These are phyloP conservation scores for Troides oblongomaculatus DNA, from an alignment of 2,888 invertebrate genomes.

Conservation along the genomic window DNA sequence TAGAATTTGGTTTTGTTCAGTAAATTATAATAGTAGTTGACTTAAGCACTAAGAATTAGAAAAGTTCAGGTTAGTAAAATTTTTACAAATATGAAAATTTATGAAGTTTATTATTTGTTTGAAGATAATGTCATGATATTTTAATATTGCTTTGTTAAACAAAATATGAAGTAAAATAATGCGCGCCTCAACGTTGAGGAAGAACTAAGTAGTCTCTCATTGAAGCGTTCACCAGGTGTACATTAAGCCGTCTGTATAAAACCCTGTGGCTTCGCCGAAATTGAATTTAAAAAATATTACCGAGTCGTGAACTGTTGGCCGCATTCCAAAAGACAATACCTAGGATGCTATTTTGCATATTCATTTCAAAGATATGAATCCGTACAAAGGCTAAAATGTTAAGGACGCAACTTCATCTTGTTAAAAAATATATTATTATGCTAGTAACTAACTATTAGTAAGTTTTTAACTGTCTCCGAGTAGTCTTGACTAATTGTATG, in stretches of 20 bases:
- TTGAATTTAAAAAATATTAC: slow-evolving; percentile 80
- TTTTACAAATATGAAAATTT: no score
- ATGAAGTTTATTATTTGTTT: no score
- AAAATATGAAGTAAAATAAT: slow-evolving; percentile 2
- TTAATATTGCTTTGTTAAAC: neutral
- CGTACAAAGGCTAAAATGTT: slow-evolving; percentile 35
- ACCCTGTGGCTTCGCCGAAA: slow-evolving; percentile 75
- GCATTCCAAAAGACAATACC: slow-evolving; percentile 73
- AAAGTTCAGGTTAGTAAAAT: no score
- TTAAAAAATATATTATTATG: slow-evolving; percentile 33
- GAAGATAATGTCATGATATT: no score
- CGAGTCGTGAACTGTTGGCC: slow-evolving; percentile 71
- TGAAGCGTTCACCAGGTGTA: slow-evolving; percentile 76
- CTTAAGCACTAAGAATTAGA: no score
- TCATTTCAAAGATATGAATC: slow-evolving; percentile 73
- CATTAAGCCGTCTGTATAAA: slow-evolving; percentile 74
- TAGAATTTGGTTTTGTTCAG: no score
- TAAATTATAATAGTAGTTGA: no score
- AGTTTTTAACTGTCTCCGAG: no score
- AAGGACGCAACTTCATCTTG: slow-evolving; percentile 42
- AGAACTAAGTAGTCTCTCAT: slow-evolving; percentile 63
- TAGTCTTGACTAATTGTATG: no score
- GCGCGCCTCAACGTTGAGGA: slow-evolving; percentile 13
- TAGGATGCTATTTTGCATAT: slow-evolving; percentile 68
- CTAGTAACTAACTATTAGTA: no score